Base-by-base conservation (phyloP, 92 coral and sea anemone genomes). In the Micromussa lordhowensis region DNA sequence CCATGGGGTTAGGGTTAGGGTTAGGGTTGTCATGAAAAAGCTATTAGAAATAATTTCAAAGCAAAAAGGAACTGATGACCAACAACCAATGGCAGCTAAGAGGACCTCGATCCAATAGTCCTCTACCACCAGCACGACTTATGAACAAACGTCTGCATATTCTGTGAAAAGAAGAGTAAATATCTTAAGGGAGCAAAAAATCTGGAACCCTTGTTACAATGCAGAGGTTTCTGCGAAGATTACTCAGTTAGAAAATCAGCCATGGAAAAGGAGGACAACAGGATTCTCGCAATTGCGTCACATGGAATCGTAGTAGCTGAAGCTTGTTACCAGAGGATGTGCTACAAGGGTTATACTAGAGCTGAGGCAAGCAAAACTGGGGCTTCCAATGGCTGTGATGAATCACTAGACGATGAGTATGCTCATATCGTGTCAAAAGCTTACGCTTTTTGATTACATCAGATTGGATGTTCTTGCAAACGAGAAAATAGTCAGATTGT, bases 61-160 rank as follows among this genome's bases (percentile, higher is more conserved):
- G 30, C 44, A 3, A 17, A 40, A 57, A 79, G 64, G 49, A 73
- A 35, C 66, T 58, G 35, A 78, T 49, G 49, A 51, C 58, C 69
- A 88, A 34, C 75, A 88, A 31, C 59, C 21, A n/a, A 66, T 22
- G 82, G 30, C 53, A 40, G 36, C 49, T 53, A 88, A 70, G 57
- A 82, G 80, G 59, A 10, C 36, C 57, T 78, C 84, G 26, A 77
- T 86, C 35, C 68, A 90, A 51, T 69, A 75, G 77, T 44, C 70
- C 51, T 59, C 93, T 24, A 91, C 29, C 83, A 81, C 90, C 10
- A 90, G 89, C 74, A 84, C 89, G 30, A 78, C 71, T 22, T 90
- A 90, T 58, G 85, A 84, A 29, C 35, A 44, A n/a, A n/a, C 18
- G 40, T 83, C 19, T 90, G 92, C 40, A 84, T 84, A 40, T 90